phyloP scores from a whole-genome alignment of 1,140 invertebrate species.

The Pseudomyrmex gracilis region DNA sequence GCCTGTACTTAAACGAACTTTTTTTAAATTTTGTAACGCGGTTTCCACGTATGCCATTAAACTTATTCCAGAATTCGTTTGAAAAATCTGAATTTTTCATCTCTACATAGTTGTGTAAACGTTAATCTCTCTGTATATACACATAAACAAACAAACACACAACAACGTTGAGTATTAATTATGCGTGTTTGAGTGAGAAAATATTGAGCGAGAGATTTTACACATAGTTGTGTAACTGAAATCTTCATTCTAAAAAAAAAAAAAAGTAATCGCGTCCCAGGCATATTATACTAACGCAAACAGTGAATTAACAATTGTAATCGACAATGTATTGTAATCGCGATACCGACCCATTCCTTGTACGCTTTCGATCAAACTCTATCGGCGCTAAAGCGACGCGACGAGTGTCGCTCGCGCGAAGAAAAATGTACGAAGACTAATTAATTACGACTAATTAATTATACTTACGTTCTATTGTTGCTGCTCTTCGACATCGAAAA shows the following conservation, averaged over 20 bases:
- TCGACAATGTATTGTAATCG: constrained; percentile 28
- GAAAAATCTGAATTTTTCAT: neutral
- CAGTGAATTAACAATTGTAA: constrained; percentile 18
- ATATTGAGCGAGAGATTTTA: neutral
- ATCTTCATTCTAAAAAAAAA: constrained; percentile 33
- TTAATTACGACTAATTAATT: constrained; percentile 19
- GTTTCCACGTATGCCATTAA: neutral
- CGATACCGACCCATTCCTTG: constrained; percentile 21
- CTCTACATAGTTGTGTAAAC: neutral
- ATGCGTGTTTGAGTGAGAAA: constrained; percentile 44
- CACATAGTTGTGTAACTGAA: neutral
- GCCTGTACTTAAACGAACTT: constrained; percentile 22
- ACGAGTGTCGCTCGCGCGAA: constrained; percentile 21
- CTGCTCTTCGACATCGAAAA: constrained; percentile 49
- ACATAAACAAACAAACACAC: neutral
- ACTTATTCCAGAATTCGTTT: constrained; percentile 19
- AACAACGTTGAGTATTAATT: constrained; percentile 18
- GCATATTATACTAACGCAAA: constrained; percentile 29
- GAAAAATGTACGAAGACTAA: constrained; percentile 22
- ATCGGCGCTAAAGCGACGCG: constrained; percentile 7
- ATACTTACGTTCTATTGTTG: constrained; percentile 47
- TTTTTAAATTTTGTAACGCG: neutral
- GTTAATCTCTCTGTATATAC: constrained; percentile 35
- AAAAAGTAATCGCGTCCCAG: constrained; percentile 15
- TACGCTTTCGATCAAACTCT: constrained; percentile 26